Base-by-base conservation (phyloP, 1,140 invertebrate genomes). In the Bombus haemorrhoidalis region DNA sequence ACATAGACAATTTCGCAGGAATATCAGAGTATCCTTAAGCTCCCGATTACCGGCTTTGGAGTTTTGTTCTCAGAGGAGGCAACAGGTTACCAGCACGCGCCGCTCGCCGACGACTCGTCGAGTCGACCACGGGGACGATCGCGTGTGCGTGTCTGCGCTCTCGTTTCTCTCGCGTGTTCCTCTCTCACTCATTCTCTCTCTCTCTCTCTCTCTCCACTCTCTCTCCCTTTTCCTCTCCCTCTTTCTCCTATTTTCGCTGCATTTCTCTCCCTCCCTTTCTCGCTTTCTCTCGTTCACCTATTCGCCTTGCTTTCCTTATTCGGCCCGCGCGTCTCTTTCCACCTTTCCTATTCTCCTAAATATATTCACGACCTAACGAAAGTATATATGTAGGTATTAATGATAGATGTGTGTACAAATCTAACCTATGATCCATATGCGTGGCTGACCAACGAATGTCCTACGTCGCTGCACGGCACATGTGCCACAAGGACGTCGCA, bases 381-480 rank as follows among this genome's bases (percentile, higher is more conserved):
- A 66, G 15, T 2, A 32, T 37, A 25, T 37, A n/a, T 13, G 22
- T 39, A 28, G 6, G 9, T 28, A 53, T 62, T 18, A 3, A 39
- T 39, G 43, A 62, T 18, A 77, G 47, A 69, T n/a, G 57, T 78
- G 53, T 22, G 62, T 90, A 79, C 39, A 75, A 68, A 91, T 91
- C 94, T 94, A 92, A 95, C 94, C 94, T 95, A 95, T 94, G 92
- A 94, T 94, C 94, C 94, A 94, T 94, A 94, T 93, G 88, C 78
- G 81, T 87, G 85, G 78, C 85, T 72, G 78, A 68, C 81, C 80
- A 77, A 57, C 66, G 62, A 69, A 66, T 78, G 85, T 32, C 73
- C 68, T 73, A 77, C n/a, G 85, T 69, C 53, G 85, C 34, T 62
- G 73, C 73, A 82, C 72, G 25, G 66, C 22, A 53, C 80, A 76